These are phyloP conservation scores for Drosophila mimetica DNA, from an alignment of 2,888 invertebrate species.

Conservation along the genomic window DNA sequence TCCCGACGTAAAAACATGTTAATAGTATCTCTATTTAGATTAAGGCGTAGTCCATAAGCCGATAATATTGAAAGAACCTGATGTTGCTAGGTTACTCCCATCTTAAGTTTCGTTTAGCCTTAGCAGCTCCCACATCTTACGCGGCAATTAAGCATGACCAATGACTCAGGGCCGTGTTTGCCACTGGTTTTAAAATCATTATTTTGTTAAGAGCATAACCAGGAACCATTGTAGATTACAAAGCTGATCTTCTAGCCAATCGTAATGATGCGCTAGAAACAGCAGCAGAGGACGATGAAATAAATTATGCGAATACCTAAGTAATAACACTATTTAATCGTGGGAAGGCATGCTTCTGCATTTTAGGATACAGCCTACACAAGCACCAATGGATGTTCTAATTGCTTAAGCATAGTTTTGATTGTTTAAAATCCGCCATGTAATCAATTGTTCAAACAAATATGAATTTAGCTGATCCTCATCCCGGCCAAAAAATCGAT, in stretches of 20 bases:
- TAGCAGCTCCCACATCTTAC: slow-evolving; percentile 1
- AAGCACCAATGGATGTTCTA: background rate
- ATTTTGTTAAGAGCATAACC: background rate
- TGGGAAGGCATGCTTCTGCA: slow-evolving; percentile 10
- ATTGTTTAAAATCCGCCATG: background rate
- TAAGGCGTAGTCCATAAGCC: slow-evolving; percentile 15
- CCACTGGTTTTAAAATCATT: slow-evolving; percentile 1
- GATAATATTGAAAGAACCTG: slow-evolving; percentile 14
- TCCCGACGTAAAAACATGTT: slow-evolving; percentile 79
- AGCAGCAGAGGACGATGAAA: background rate
- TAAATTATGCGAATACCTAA: slow-evolving; percentile 16
- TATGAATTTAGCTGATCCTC: background rate
- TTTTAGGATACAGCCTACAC: background rate
- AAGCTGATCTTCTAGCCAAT: slow-evolving; percentile 1
- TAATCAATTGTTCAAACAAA: background rate
- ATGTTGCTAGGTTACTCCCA: slow-evolving; percentile 10
- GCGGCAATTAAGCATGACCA: background rate
- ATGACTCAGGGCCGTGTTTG: background rate
- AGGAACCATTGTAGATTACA: background rate
- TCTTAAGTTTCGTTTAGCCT: slow-evolving; percentile 3
- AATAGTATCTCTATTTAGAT: slow-evolving; percentile 7
- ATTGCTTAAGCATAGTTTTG: background rate
- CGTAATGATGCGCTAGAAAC: background rate
- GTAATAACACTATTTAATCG: slow-evolving; percentile 4
- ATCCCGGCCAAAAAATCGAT: background rate